Evolutionary conservation across 2,797 vertebrate genomes (phyloP).

Genomic region (Anguilla megastoma): DNA sequence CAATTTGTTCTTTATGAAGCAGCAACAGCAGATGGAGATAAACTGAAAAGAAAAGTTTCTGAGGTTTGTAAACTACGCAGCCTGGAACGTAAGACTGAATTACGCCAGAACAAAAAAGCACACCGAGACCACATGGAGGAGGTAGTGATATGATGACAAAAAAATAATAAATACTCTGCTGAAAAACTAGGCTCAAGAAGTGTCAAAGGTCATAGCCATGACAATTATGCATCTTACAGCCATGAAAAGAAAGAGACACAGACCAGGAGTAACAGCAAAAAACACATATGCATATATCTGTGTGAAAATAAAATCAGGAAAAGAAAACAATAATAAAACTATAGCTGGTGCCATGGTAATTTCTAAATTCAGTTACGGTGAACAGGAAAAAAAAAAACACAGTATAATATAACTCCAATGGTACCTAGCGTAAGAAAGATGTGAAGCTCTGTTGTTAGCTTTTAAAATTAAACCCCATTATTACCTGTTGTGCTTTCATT

Average conservation of each 20-base stretch:
- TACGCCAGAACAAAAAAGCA: not conserved
- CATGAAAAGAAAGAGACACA: not conserved
- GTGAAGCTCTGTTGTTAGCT: not conserved
- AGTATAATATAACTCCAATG: not conserved
- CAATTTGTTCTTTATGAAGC: not conserved
- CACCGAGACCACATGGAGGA: constrained; percentile 48
- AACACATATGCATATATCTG: not conserved
- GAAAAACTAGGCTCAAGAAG: not conserved
- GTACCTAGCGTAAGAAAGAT: not conserved
- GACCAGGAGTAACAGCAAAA: not conserved
- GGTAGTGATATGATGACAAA: constrained; percentile 60
- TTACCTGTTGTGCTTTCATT: constrained; percentile 68
- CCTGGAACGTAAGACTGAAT: not conserved
- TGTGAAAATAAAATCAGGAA: not conserved
- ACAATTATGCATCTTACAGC: constrained; percentile 6
- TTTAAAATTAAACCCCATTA: constrained; percentile 44
- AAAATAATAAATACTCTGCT: not conserved
- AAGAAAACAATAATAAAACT: not conserved
- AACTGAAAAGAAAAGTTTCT: not conserved
- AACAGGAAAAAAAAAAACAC: not conserved
- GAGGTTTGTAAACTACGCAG: not conserved
- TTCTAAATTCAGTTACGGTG: not conserved
- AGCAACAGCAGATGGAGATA: not conserved
- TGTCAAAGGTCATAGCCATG: constrained; percentile 5
- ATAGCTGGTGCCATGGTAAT: not conserved